Percentiles rank a stretch among this genome's conserved stretches.
Evolutionary conservation across 2,888 invertebrate species (phyloP).

Genomic region (Caenorhabditis sinica): DNA sequence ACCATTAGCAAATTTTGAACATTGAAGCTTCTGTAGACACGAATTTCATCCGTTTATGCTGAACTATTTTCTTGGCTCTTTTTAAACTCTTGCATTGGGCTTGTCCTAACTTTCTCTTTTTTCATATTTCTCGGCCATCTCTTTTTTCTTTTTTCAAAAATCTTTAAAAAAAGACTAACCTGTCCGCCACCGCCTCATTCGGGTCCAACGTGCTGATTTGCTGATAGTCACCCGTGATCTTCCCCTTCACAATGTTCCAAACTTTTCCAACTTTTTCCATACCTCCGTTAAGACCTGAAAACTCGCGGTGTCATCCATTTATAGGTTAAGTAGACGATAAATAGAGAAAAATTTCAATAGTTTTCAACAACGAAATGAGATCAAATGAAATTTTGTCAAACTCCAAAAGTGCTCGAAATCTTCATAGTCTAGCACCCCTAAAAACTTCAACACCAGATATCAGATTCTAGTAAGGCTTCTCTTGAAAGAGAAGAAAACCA

Average conservation of each 20-base stretch:
- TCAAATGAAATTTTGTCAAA: neutral
- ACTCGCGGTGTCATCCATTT: too few relatives aligned
- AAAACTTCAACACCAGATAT: neutral
- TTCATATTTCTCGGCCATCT: neutral
- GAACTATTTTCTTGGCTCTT: too few relatives aligned
- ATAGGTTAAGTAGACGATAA: neutral
- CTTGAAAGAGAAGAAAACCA: neutral
- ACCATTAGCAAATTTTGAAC: too few relatives aligned
- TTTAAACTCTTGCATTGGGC: too few relatives aligned
- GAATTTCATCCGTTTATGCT: too few relatives aligned
- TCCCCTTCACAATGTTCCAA: constrained; percentile 39
- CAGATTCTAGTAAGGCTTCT: neutral
- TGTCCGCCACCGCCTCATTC: constrained; percentile 70
- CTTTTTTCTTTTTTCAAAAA: constrained; percentile 8
- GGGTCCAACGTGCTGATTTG: constrained; percentile 76
- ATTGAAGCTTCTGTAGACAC: too few relatives aligned
- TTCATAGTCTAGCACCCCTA: too few relatives aligned
- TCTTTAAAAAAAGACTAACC: constrained; percentile 53
- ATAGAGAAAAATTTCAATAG: neutral
- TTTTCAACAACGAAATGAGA: neutral
- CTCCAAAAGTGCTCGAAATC: neutral
- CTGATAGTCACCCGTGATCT: constrained; percentile 75
- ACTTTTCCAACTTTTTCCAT: constrained; percentile 51
- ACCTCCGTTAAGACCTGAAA: neutral
- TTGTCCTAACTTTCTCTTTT: neutral